Evolutionary conservation across 2,888 invertebrate species (phyloP).

Genomic region (Chorisops tibialis): DNA sequence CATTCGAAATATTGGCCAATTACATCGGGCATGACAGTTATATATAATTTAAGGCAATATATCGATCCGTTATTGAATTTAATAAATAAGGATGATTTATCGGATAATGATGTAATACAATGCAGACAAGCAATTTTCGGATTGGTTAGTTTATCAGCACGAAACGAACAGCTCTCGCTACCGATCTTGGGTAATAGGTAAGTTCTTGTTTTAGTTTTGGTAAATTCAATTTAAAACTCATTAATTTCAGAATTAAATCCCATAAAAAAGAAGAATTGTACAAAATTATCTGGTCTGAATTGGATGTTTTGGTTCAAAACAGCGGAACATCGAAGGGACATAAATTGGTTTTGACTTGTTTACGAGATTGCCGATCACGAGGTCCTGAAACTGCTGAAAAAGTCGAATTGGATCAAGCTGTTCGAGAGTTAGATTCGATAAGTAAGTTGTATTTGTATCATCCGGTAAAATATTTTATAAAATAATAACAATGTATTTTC

Average conservation of each 20-base stretch:
- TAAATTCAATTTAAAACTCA: neutral
- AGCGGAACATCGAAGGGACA: constrained; percentile 78
- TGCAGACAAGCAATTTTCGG: constrained; percentile 83
- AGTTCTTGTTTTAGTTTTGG: constrained; percentile 28
- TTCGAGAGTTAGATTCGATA: constrained; percentile 55
- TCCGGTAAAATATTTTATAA: neutral
- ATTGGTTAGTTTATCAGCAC: constrained; percentile 74
- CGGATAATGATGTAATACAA: constrained; percentile 80
- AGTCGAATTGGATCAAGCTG: constrained; percentile 61
- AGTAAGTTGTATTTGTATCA: constrained; percentile 43
- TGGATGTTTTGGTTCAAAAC: constrained; percentile 77
- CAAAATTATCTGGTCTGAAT: constrained; percentile 82
- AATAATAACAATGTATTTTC: constrained; percentile 9
- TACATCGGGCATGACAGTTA: constrained; percentile 81
- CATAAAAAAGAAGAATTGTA: constrained; percentile 83
- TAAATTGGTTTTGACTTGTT: constrained; percentile 70
- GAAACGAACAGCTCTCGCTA: constrained; percentile 76
- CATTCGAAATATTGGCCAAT: constrained; percentile 86
- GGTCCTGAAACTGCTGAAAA: constrained; percentile 57
- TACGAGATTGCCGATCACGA: constrained; percentile 67
- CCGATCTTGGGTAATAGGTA: constrained; percentile 66
- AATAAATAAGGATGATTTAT: constrained; percentile 76
- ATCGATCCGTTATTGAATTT: constrained; percentile 76
- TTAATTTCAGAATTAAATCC: constrained; percentile 44
- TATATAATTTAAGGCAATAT: constrained; percentile 77